Percentiles rank a stretch among this genome's conserved stretches.
These are phyloP conservation scores for Ornithoptera priamus DNA, from an alignment of 2,888 invertebrate species.

Conservation along the genomic window DNA sequence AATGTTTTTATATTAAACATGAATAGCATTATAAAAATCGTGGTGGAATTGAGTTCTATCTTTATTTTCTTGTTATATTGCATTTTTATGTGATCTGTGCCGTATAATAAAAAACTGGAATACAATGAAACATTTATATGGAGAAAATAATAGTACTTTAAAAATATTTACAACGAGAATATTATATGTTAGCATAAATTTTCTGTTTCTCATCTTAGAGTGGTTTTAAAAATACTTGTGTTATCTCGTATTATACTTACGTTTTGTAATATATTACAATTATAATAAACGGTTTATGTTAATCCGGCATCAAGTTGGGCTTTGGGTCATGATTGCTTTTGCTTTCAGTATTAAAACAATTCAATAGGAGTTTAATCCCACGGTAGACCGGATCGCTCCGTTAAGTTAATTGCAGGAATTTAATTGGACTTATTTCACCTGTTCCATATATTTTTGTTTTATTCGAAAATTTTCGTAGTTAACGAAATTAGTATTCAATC, in stretches of 20 bases:
- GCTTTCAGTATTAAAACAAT: constrained; percentile 18
- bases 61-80: constrained; percentile 1
- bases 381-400: constrained; percentile 13
- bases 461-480: neutral
- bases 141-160: neutral
- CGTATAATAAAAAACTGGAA: neutral
- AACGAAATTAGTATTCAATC: too few species aligned
- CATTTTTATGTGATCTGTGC: neutral
- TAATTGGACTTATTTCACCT: constrained; percentile 28
- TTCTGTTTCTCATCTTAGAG: neutral
- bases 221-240: neutral
- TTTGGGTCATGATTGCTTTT: constrained; percentile 15
- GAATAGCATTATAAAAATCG: constrained; percentile 8
- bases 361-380: constrained; percentile 24
- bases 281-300: constrained; percentile 1
- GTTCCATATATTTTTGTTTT: neutral
- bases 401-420: constrained; percentile 29
- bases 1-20: constrained; percentile 14
- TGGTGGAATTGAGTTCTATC: neutral
- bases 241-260: neutral
- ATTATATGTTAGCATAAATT: neutral
- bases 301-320: constrained; percentile 6
- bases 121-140: neutral
- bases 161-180: neutral
- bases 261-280: neutral